phyloP scores from a whole-genome alignment of 2,888 invertebrate species.

The Acleris emargana region DNA sequence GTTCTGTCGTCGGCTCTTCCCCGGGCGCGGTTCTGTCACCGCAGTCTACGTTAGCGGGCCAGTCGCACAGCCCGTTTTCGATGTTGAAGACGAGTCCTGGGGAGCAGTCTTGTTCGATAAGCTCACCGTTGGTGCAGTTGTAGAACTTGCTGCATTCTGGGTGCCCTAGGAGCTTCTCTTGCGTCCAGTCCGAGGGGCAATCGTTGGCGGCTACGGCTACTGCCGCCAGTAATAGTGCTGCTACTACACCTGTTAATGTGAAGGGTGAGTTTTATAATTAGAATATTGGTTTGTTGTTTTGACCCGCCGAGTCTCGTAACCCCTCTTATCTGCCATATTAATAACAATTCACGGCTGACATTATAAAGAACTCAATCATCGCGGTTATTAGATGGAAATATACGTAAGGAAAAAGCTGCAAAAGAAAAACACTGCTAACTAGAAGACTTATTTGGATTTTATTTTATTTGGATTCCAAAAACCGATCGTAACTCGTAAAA shows the following conservation, averaged over 20 bases:
- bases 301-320: no score
- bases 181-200: constrained; percentile 61
- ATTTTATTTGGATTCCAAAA: no score
- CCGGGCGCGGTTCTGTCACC: constrained; percentile 56
- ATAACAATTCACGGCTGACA: no score
- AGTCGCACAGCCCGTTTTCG: constrained; percentile 83
- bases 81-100: constrained; percentile 82
- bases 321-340: no score
- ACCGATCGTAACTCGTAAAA: no score
- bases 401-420: no score
- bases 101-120: constrained; percentile 83
- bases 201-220: constrained; percentile 48
- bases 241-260: constrained; percentile 10
- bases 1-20: constrained; percentile 36
- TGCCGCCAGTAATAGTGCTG: constrained; percentile 42
- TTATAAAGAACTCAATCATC: no score
- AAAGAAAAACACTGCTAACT: no score
- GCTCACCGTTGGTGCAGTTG: constrained; percentile 86
- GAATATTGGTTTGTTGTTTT: background rate
- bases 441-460: no score
- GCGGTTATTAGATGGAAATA: no score
- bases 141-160: constrained; percentile 85
- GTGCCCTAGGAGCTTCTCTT: constrained; percentile 81
- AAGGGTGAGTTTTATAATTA: background rate
- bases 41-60: constrained; percentile 85